A percentile compares a stretch with the other conserved stretches of the same genome.
Conservation (phyloP, 1,140 invertebrate genomes). For the Proales similis region DNA sequence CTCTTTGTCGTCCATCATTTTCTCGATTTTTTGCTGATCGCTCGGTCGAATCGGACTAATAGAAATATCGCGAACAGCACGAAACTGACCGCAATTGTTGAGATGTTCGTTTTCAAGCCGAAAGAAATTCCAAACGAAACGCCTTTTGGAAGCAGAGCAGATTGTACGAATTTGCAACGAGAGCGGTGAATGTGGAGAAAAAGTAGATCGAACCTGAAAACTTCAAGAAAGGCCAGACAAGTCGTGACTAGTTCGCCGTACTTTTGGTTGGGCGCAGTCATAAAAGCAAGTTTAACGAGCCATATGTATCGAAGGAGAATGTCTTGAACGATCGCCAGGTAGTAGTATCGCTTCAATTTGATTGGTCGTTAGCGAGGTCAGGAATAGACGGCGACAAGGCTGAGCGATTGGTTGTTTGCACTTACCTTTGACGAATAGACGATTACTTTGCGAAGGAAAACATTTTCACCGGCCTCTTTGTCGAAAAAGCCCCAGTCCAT, state of each 20-base stretch:
- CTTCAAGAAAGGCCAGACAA: slow-evolving; percentile 81
- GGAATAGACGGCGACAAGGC: background rate
- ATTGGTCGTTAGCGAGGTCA: slow-evolving; percentile 34
- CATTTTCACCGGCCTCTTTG: slow-evolving; percentile 71
- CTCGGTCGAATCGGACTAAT: slow-evolving; percentile 66
- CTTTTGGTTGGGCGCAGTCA: slow-evolving; percentile 73
- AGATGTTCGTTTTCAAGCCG: slow-evolving; percentile 98
- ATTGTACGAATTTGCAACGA: slow-evolving; percentile 35
- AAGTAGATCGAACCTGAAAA: slow-evolving; percentile 65
- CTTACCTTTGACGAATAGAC: slow-evolving; percentile 61
- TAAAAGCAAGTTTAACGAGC: slow-evolving; percentile 61
- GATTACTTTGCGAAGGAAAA: slow-evolving; percentile 61
- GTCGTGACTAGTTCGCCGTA: slow-evolving; percentile 77
- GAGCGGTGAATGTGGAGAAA: too few species aligned
- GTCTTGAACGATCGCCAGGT: slow-evolving; percentile 94
- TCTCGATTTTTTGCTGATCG: slow-evolving; percentile 28
- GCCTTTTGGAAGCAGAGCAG: slow-evolving; percentile 55
- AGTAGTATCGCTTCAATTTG: slow-evolving; percentile 73
- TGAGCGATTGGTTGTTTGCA: too few species aligned
- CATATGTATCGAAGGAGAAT: slow-evolving; percentile 84
- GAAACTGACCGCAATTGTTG: slow-evolving; percentile 98
- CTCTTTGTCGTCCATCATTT: slow-evolving; percentile 36
- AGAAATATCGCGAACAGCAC: slow-evolving; percentile 94
- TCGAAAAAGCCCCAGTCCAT: slow-evolving; percentile 99
- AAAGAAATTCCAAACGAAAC: slow-evolving; percentile 99